These are phyloP conservation scores for Siniperca obscura DNA, from an alignment of 2,797 vertebrate species.

Conservation along the genomic window DNA sequence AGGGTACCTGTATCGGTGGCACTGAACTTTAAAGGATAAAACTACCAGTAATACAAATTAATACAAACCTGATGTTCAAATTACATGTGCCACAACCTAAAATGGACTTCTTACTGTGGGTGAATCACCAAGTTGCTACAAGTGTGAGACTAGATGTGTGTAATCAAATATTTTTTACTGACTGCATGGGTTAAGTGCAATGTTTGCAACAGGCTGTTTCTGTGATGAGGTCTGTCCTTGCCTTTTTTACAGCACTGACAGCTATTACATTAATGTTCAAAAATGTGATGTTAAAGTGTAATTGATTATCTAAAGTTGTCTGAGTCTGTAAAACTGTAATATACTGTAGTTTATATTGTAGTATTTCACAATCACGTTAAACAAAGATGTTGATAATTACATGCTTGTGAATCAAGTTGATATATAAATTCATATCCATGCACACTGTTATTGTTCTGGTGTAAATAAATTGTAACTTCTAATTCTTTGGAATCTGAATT, in stretches of 20 bases:
- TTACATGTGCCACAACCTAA: constrained; percentile 2
- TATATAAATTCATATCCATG: constrained; percentile 20
- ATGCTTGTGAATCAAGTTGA: constrained; percentile 23
- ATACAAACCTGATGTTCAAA: constrained; percentile 2
- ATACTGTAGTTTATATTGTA: constrained; percentile 36
- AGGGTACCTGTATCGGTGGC: neutral
- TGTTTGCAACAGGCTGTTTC: constrained; percentile 44
- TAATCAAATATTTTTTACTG: constrained; percentile 52
- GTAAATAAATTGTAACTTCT: constrained; percentile 26
- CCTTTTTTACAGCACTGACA: constrained; percentile 40
- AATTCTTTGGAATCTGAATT: neutral
- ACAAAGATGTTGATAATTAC: constrained; percentile 9
- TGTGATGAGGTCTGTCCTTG: constrained; percentile 35
- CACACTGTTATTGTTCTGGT: constrained; percentile 15
- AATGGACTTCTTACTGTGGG: constrained; percentile 19
- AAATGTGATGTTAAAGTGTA: constrained; percentile 30
- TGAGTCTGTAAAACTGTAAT: constrained; percentile 36
- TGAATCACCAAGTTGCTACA: constrained; percentile 5
- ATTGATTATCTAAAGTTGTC: constrained; percentile 6
- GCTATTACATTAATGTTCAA: constrained; percentile 20
- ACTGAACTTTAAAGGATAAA: constrained; percentile 13
- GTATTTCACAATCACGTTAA: constrained; percentile 25
- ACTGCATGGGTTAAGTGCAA: constrained; percentile 80
- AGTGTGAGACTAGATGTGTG: neutral
- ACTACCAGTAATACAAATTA: neutral